Evolutionary conservation across 1,140 invertebrate genomes (phyloP), one percentile per base, ranked within the genome.

Genomic region (Leguminivora glycinivorella): DNA sequence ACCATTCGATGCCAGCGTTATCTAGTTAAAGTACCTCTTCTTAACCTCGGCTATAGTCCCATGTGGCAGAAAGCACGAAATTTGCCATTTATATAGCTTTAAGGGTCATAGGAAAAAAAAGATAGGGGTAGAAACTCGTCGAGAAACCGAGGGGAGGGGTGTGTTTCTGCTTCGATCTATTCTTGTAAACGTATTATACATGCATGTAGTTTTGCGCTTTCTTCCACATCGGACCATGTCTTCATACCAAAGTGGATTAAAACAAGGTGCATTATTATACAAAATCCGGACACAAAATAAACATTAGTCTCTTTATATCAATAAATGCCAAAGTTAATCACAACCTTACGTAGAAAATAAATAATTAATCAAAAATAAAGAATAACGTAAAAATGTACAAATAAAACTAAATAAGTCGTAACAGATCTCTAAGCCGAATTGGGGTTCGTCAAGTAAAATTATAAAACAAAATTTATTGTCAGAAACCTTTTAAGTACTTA

Each of bases 261-360:
- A 22, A 22, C 19, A 22, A 22, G 7, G 19, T 52, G 22, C n/a
- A 22, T 9, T 9, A 9, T 52, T 17, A 52, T 52, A 52, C 19
- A 22, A 52, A 19, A 52, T 17, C 10, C 6, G 17, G n/a, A 22
- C 22, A 43, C 40, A 52, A 52, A 52, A 52, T 19, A 9, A 52
- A 52, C 10, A 10, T 40, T 52, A 52, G 1, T 22, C 47, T 3
- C n/a, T 63, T 63, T 63, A 29, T n/a, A 63, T 63, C n/a, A 26
- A 63, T 63, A 63, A 63, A 63, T 63, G 58, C 58, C 58, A 63
- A 63, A 63, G n/a, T 63, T 63, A 63, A 63, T 63, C 58, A 63
- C 58, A 63, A 63, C 25, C 58, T 63, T 63, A 63, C 29, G 58
- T 63, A 63, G 56, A 63, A 34, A 63, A 63, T 63, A 63, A 63